Evolutionary conservation across 2,888 invertebrate genomes (phyloP).

Genomic region (Drosophila mettleri): DNA sequence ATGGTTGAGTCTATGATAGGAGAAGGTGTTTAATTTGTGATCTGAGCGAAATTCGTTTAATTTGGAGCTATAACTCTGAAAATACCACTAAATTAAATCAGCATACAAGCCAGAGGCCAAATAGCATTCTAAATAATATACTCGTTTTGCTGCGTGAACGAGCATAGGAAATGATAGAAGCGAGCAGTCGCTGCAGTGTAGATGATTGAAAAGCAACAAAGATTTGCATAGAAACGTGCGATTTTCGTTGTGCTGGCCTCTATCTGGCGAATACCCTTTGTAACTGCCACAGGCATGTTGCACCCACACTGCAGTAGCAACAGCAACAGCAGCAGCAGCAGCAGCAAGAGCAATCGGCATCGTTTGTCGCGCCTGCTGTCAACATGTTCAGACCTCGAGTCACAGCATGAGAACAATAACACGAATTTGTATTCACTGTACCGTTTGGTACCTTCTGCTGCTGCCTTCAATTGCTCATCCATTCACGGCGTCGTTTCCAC

Average conservation of each 20-base stretch:
- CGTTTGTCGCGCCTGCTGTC: slow-evolving; percentile 69
- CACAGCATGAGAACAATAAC: slow-evolving; percentile 70
- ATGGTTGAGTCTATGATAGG: no score
- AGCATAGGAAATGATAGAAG: slow-evolving; percentile 38
- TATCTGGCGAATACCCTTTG: slow-evolving; percentile 58
- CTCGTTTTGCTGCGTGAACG: background rate
- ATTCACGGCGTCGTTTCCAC: slow-evolving; percentile 65
- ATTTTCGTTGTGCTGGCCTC: slow-evolving; percentile 67
- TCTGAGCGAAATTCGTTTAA: no score
- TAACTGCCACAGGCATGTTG: slow-evolving; percentile 48
- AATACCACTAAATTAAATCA: no score
- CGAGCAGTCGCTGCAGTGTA: slow-evolving; percentile 43
- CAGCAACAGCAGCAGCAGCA: background rate
- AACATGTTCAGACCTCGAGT: slow-evolving; percentile 63
- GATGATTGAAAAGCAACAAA: slow-evolving; percentile 74
- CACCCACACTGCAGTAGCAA: slow-evolving; percentile 47
- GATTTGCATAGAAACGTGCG: slow-evolving; percentile 80
- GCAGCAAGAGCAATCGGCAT: slow-evolving; percentile 28
- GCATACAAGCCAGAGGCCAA: no score
- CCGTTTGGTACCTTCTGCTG: slow-evolving; percentile 19
- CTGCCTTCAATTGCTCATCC: slow-evolving; percentile 69
- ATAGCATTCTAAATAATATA: no score
- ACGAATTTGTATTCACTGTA: slow-evolving; percentile 29
- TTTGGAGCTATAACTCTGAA: no score
- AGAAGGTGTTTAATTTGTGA: no score